Evolutionary conservation across 2,113 vertebrate species (phyloP).

Genomic region (Leucopternis melanops): DNA sequence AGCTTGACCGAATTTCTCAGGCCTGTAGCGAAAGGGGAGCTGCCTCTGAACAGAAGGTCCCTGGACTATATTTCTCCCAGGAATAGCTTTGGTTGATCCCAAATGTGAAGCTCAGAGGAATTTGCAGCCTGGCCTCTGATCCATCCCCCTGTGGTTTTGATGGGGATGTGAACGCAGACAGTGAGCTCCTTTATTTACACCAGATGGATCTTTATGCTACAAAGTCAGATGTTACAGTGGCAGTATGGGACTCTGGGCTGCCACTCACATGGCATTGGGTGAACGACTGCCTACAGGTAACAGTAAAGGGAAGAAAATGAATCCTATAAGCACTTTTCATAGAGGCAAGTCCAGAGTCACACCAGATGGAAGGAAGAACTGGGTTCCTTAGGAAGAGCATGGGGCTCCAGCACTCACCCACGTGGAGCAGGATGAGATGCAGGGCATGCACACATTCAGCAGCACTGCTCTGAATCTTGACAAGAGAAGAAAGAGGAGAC

Average conservation of each 20-base stretch:
- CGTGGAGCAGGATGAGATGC: background rate
- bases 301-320: background rate
- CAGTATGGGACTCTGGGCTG: background rate
- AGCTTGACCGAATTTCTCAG: background rate
- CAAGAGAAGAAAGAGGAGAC: background rate
- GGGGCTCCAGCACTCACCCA: background rate
- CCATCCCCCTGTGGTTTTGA: background rate
- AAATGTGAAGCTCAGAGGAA: background rate
- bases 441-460: background rate
- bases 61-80: background rate
- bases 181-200: background rate
- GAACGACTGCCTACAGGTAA: background rate
- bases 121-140: background rate
- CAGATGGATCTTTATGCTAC: background rate
- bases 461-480: background rate
- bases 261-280: accelerated
- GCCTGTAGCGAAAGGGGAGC: background rate
- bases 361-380: background rate
- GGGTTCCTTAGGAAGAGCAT: background rate
- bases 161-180: background rate
- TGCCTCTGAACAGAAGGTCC: background rate
- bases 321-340: background rate
- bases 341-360: background rate
- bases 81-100: background rate
- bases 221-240: background rate